Conservation (phyloP, 30 jellyfish, hydroid and myxozoan genomes). For the Aurelia coerulea region DNA sequence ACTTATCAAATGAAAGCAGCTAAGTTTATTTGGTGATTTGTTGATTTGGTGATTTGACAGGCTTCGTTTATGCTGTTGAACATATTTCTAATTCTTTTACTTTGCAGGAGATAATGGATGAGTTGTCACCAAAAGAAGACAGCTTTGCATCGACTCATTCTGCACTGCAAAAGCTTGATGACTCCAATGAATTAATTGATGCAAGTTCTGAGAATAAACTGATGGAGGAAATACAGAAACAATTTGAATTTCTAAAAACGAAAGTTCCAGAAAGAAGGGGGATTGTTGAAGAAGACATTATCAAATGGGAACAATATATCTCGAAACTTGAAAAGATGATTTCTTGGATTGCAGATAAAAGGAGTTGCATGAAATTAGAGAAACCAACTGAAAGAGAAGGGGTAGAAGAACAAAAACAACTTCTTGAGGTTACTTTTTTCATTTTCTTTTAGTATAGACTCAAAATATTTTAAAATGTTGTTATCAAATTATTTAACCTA, state of each 20-base stretch:
- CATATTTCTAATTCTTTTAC: background rate
- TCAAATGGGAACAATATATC: constrained; percentile 44
- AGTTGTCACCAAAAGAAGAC: constrained; percentile 22
- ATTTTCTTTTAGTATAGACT: background rate
- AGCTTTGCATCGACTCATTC: background rate
- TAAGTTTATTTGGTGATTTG: no score
- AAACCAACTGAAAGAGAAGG: constrained; percentile 56
- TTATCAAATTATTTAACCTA: no score
- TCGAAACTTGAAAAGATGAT: constrained; percentile 27
- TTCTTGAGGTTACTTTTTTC: constrained; percentile 45
- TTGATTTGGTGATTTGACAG: no score
- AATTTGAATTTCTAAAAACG: background rate
- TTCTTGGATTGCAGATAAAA: constrained; percentile 34
- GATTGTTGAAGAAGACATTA: constrained; percentile 14
- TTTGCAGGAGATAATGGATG: constrained; percentile 7
- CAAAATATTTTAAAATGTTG: background rate
- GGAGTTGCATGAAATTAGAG: constrained; percentile 13
- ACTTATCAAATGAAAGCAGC: no score
- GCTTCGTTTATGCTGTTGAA: no score
- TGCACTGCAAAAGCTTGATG: constrained; percentile 2
- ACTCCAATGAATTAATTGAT: constrained; percentile 8
- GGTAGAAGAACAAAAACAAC: constrained; percentile 29
- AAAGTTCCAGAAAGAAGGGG: constrained; percentile 20
- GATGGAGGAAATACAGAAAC: background rate
- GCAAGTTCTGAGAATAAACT: background rate